Conservation (phyloP, 2,113 vertebrate species). For the Rhizomys pruinosus region DNA sequence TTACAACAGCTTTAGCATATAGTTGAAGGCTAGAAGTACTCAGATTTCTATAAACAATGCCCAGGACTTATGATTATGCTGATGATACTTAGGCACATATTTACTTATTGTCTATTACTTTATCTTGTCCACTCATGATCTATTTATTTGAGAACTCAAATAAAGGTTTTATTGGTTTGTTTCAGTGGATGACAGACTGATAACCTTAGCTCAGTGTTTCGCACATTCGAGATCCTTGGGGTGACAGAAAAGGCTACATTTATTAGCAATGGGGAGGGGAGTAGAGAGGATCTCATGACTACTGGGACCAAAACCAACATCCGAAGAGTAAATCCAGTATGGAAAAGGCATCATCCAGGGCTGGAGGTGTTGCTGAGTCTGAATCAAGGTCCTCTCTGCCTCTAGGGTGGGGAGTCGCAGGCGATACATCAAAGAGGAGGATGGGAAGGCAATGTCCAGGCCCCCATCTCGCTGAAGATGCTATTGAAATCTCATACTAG, state of each 20-base stretch:
- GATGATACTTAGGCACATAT: not conserved
- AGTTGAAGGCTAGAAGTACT: constrained; percentile 5
- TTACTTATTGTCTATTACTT: not conserved
- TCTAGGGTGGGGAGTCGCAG: not conserved
- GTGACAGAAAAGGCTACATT: constrained; percentile 1
- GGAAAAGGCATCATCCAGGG: constrained; percentile 56
- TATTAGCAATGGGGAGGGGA: not conserved
- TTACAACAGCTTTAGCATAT: not conserved
- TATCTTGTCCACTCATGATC: not conserved
- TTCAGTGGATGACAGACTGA: constrained; percentile 43
- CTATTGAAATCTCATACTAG: constrained; percentile 80
- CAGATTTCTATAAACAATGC: not conserved
- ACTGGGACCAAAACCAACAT: constrained; percentile 81
- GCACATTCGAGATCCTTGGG: not conserved
- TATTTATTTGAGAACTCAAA: constrained; percentile 72
- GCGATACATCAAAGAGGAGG: constrained; percentile 64
- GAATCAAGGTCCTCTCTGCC: constrained; percentile 82
- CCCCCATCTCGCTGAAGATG: constrained; percentile 81
- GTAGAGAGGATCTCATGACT: not conserved
- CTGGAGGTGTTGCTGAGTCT: not conserved
- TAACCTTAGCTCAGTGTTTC: not conserved
- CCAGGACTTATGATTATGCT: not conserved
- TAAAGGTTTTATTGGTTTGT: constrained; percentile 84
- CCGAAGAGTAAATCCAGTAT: constrained; percentile 81
- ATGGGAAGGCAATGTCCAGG: constrained; percentile 75